Percentiles rank a stretch among this genome's conserved stretches.
These are phyloP conservation scores for Drosophila niveifrons DNA, from an alignment of 2,888 invertebrate species.

Conservation along the genomic window DNA sequence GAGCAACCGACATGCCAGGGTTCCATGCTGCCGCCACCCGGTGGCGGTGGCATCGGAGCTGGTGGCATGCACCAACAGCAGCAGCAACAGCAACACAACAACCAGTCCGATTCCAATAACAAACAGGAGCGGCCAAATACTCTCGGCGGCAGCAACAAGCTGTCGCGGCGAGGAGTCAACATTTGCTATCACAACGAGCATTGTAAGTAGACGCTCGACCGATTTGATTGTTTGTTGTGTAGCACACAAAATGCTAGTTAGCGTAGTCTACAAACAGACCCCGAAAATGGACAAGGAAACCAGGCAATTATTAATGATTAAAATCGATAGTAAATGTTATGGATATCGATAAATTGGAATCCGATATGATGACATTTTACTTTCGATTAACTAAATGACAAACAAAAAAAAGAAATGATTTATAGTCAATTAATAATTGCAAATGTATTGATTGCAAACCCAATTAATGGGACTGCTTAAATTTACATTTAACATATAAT, in stretches of 20 bases:
- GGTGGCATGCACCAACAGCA: constrained; percentile 71
- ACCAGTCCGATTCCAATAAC: constrained; percentile 83
- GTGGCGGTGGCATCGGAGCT: constrained; percentile 86
- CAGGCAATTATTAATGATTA: neutral
- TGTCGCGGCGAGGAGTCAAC: constrained; percentile 89
- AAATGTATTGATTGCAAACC: too few species aligned
- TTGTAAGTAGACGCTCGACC: constrained; percentile 86
- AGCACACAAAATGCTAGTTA: constrained; percentile 20
- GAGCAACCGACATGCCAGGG: constrained; percentile 86
- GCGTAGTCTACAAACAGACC: constrained; percentile 18
- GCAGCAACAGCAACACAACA: constrained; percentile 51
- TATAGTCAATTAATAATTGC: too few species aligned
- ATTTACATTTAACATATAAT: too few species aligned
- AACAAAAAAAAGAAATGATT: too few species aligned
- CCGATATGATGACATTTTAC: too few species aligned
- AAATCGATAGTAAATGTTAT: neutral
- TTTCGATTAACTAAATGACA: too few species aligned
- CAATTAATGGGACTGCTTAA: too few species aligned
- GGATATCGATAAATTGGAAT: neutral
- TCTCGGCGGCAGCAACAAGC: constrained; percentile 91
- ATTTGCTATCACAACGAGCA: constrained; percentile 93
- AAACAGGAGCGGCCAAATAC: constrained; percentile 93
- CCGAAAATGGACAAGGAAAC: constrained; percentile 1
- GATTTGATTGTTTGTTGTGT: neutral
- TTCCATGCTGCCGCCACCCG: constrained; percentile 85